These are phyloP conservation scores for Heliothis virescens DNA, from an alignment of 1,140 invertebrate species.

Conservation along the genomic window DNA sequence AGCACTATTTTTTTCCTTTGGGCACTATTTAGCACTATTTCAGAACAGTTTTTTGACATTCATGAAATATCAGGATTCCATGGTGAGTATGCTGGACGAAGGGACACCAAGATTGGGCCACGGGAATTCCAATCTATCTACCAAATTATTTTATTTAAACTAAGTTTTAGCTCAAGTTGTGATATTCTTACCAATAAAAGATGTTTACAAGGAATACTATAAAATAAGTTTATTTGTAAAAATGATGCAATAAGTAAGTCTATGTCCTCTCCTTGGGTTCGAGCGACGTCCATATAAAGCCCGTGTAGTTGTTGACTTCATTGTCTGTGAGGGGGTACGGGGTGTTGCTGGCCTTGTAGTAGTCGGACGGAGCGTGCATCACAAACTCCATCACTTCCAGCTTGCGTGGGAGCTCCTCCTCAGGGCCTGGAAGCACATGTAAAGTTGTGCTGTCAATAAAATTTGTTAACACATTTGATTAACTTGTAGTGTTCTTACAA, in stretches of 20 bases:
- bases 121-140: too few relatives aligned
- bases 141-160: not conserved
- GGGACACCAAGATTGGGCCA: too few relatives aligned
- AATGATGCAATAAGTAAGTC: not conserved
- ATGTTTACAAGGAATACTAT: not conserved
- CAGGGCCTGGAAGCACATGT: constrained; percentile 89
- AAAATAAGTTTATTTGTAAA: not conserved
- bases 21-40: too few relatives aligned
- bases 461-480: not conserved
- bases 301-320: constrained; percentile 85
- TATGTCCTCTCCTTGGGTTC: constrained; percentile 77
- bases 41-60: too few relatives aligned
- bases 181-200: not conserved
- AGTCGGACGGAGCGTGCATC: constrained; percentile 97
- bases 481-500: too few relatives aligned
- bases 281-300: constrained; percentile 90
- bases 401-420: constrained; percentile 95
- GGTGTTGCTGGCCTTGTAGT: constrained; percentile 92
- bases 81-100: too few relatives aligned
- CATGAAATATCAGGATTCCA: too few relatives aligned
- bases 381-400: constrained; percentile 96
- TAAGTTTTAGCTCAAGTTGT: not conserved
- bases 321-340: constrained; percentile 91
- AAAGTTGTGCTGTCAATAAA: not conserved
- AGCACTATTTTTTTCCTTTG: too few relatives aligned